These are phyloP conservation scores for Merodon equestris DNA, from an alignment of 2,888 invertebrate species.

Conservation along the genomic window DNA sequence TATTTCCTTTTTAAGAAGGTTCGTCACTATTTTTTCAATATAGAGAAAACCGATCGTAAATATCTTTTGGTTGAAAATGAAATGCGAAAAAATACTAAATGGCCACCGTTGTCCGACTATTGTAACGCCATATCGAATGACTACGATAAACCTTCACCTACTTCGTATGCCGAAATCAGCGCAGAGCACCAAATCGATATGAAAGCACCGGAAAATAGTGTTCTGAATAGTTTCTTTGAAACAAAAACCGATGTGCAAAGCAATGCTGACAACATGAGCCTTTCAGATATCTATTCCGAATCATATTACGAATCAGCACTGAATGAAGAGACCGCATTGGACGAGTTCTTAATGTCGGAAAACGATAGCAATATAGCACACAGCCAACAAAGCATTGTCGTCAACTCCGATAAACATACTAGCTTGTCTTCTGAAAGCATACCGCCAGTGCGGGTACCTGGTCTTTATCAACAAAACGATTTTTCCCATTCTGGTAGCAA, in stretches of 20 bases:
- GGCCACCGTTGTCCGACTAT: slow-evolving; percentile 82
- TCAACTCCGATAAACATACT: slow-evolving; percentile 10
- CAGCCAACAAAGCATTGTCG: slow-evolving; percentile 39
- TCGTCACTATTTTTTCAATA: slow-evolving; percentile 80
- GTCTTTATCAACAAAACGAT: neutral
- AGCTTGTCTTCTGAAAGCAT: slow-evolving; percentile 7
- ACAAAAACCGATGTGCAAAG: slow-evolving; percentile 21
- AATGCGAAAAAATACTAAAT: slow-evolving; percentile 81
- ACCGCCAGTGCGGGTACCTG: neutral
- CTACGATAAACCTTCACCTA: slow-evolving; percentile 73
- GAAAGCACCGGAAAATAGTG: slow-evolving; percentile 77
- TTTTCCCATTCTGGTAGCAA: neutral
- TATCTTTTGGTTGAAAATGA: slow-evolving; percentile 84
- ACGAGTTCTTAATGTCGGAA: slow-evolving; percentile 52
- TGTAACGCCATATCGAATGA: slow-evolving; percentile 70
- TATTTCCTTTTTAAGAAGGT: slow-evolving; percentile 81
- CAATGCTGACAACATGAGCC: slow-evolving; percentile 46
- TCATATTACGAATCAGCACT: slow-evolving; percentile 59
- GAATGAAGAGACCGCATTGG: slow-evolving; percentile 61
- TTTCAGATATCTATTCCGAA: slow-evolving; percentile 59
- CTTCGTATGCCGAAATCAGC: slow-evolving; percentile 80
- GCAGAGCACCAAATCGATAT: slow-evolving; percentile 80
- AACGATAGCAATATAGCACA: slow-evolving; percentile 39
- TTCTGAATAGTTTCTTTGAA: slow-evolving; percentile 80
- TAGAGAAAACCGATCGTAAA: slow-evolving; percentile 82